Evolutionary conservation across 2,888 invertebrate species (phyloP), one percentile per base, ranked within the genome.

Genomic region (Ceramica pisi): DNA sequence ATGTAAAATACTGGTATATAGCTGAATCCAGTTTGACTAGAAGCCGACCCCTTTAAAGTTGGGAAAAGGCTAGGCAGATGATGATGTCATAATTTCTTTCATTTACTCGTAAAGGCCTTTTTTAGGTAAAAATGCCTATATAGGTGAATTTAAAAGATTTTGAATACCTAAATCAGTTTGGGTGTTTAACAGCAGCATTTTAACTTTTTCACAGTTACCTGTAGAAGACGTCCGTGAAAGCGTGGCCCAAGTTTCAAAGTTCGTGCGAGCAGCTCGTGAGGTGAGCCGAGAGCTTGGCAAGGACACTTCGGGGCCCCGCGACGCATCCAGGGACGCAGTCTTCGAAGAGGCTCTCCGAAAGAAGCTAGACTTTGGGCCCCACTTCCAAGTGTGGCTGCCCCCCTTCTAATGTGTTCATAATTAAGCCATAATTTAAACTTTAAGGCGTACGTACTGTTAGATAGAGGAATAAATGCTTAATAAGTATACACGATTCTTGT

Each of bases 361-460:
- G 92, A 95, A 97, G 91, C 94, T 96, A 86, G 96, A 94, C 83
- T 96, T 95, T 90, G 96, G 96, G 82, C 92, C 95, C 3, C 89
- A 93, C 67, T 94, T 96, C 59, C 91, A 95, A 95, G 96, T 97
- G 90, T 97, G 97, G 97, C 93, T 97, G 88, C 97, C 97, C 65
- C 95, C 96, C 1, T 93, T 92, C 73, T 95, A 88, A 93, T 92
- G 94, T 95, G 94, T 94, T 95, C 94, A 92, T 86, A 71, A 68
- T 68, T 61, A 74, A 76, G 21, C 56, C 26, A 55, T 79, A 82
- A 72, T 35, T 73, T 69, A 78, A 79, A 53, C n/a, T 59, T 51
- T 83, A 83, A 79, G 71, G 53, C 63, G 50, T 78, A 83, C 63
- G 50, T 78, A 83, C 55, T 75, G 46, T 78, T 84, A 88, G 77